Evolutionary conservation across 2,113 vertebrate genomes (phyloP).

Genomic region (Carlito syrichta): DNA sequence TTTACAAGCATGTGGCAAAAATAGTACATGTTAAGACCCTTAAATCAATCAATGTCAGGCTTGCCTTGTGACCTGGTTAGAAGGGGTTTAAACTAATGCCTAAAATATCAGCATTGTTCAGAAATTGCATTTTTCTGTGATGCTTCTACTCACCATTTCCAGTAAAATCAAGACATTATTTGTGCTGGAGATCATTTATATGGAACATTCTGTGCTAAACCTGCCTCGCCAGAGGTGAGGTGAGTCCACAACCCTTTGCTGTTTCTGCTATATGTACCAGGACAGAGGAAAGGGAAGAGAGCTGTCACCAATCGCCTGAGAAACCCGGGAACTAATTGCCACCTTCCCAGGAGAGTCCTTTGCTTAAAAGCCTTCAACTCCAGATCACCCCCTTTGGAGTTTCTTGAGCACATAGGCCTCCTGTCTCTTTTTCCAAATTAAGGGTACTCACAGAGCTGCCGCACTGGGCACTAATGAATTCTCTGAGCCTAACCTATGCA

Average conservation of each 20-base stretch:
- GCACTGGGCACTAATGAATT: conserved; percentile 58
- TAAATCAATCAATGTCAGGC: neutral
- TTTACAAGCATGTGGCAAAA: neutral
- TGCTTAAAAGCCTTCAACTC: conserved; percentile 72
- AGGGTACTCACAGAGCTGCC: conserved; percentile 58
- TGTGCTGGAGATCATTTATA: neutral
- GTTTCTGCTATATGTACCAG: neutral
- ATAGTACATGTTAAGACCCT: neutral
- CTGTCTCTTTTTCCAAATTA: conserved; percentile 74
- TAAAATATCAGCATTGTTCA: neutral
- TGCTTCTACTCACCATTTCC: neutral
- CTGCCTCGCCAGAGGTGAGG: neutral
- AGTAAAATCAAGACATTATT: conserved; percentile 16
- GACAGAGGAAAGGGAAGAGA: neutral
- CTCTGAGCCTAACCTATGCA: conserved; percentile 62
- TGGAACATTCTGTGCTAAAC: neutral
- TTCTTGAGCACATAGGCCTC: conserved; percentile 52
- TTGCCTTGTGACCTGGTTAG: neutral
- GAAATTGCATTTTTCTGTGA: neutral
- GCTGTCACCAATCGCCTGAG: conserved; percentile 48
- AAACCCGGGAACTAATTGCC: conserved; percentile 64
- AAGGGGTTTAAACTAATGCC: neutral
- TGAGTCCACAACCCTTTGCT: neutral
- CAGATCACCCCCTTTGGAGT: conserved; percentile 73
- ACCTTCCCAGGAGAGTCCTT: conserved; percentile 62